phyloP scores from a whole-genome alignment of 2,797 vertebrate species.

The Dallia pectoralis region DNA sequence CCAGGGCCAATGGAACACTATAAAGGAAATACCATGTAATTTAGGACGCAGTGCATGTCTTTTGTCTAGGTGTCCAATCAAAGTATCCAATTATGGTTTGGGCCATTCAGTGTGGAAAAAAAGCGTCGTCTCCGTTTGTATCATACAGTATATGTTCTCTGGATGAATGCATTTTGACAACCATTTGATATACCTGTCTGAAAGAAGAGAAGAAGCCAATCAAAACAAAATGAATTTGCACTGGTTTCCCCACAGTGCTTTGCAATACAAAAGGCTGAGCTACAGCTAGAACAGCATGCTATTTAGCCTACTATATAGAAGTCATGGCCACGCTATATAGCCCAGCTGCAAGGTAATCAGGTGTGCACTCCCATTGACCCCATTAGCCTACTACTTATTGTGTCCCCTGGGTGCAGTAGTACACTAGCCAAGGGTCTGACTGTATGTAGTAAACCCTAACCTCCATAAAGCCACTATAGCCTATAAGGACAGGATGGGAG shows the following conservation, averaged over 20 bases:
- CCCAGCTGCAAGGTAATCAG: background rate
- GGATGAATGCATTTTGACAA: background rate
- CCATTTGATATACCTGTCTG: background rate
- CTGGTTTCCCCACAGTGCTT: too few relatives aligned
- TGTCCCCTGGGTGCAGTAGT: background rate
- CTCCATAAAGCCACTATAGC: background rate
- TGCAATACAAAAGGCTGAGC: too few relatives aligned
- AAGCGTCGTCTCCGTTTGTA: background rate
- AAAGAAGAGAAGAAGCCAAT: background rate
- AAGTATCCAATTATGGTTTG: background rate
- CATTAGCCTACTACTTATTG: background rate
- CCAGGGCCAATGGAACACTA: background rate
- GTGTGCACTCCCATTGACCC: conserved; percentile 3
- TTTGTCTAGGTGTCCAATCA: conserved; percentile 3
- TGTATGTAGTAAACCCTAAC: background rate
- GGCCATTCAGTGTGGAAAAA: background rate
- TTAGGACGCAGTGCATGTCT: background rate
- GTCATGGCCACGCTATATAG: background rate
- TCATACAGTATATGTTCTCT: background rate
- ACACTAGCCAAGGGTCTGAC: background rate
- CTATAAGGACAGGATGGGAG: background rate
- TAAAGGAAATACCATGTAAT: background rate
- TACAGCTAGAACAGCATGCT: too few relatives aligned
- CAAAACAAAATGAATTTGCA: background rate
- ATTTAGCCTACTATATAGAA: background rate